Evolutionary conservation across 2,888 invertebrate species (phyloP).

Genomic region (Caenorhabditis macrosperma): DNA sequence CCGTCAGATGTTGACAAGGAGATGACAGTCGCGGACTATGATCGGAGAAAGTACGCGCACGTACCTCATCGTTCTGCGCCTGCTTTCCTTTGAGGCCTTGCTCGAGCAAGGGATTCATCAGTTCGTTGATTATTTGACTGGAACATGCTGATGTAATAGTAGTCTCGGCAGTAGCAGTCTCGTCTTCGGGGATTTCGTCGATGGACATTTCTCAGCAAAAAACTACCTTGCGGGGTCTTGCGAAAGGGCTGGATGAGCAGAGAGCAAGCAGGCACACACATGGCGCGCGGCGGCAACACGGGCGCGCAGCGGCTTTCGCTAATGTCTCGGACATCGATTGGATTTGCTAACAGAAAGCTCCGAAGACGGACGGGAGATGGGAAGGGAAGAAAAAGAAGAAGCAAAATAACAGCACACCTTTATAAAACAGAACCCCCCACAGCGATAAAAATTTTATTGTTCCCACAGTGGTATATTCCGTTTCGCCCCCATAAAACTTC

Average conservation of each 20-base stretch:
- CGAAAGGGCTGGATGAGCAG: background rate
- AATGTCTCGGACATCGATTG: conserved; percentile 36
- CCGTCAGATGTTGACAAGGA: background rate
- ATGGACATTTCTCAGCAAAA: conserved; percentile 24
- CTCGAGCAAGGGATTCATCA: conserved; percentile 42
- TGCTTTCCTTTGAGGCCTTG: conserved; percentile 24
- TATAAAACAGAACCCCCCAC: background rate
- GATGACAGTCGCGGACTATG: conserved; percentile 12
- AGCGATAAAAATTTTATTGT: conserved; percentile 21
- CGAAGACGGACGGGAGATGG: conserved; percentile 23
- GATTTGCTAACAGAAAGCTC: conserved; percentile 34
- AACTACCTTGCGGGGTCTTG: background rate
- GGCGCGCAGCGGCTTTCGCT: too few species aligned
- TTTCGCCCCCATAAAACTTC: background rate
- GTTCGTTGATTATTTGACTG: conserved; percentile 46
- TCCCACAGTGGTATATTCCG: background rate
- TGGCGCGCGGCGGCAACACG: background rate
- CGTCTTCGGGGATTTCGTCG: conserved; percentile 43
- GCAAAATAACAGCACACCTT: background rate
- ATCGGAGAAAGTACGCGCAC: conserved; percentile 25
- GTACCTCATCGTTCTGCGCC: too few species aligned
- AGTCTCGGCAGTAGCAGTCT: conserved; percentile 39
- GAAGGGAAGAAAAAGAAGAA: background rate
- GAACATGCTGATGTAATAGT: conserved; percentile 56
- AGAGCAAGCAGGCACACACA: conserved; percentile 29